These are phyloP conservation scores for Dryadula phaetusa DNA, from an alignment of 2,888 invertebrate species.

Conservation along the genomic window DNA sequence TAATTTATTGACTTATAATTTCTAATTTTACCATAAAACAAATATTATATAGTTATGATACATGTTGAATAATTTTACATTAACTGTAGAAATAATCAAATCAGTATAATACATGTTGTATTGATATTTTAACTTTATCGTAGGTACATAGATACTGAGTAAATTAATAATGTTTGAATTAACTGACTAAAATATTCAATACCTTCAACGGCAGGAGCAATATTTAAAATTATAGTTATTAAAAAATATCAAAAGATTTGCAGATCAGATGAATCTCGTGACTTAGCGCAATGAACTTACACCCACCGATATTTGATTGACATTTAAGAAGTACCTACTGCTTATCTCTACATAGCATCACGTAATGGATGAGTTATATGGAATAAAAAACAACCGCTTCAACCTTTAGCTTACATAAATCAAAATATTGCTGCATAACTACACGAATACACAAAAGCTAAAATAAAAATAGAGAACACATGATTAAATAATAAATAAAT, in stretches of 20 bases:
- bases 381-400: slow-evolving; percentile 32
- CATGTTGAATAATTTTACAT: too few relatives aligned
- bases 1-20: too few relatives aligned
- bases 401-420: slow-evolving; percentile 23
- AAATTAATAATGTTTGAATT: too few relatives aligned
- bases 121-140: neutral
- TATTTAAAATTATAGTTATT: too few relatives aligned
- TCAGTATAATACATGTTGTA: too few relatives aligned
- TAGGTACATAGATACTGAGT: too few relatives aligned
- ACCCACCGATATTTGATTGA: slow-evolving; percentile 27
- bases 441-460: neutral
- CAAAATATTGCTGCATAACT: neutral
- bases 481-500: too few relatives aligned
- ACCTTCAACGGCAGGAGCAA: too few relatives aligned
- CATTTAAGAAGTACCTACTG: slow-evolving; percentile 20
- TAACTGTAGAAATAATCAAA: neutral
- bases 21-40: too few relatives aligned
- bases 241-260: neutral
- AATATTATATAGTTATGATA: too few relatives aligned
- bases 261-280: neutral
- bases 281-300: slow-evolving; percentile 16
- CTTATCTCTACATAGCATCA: slow-evolving; percentile 34
- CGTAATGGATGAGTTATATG: slow-evolving; percentile 26
- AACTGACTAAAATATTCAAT: too few relatives aligned
- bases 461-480: neutral